Evolutionary conservation across 1,140 invertebrate genomes (phyloP).

Genomic region (Diorhabda sublineata): DNA sequence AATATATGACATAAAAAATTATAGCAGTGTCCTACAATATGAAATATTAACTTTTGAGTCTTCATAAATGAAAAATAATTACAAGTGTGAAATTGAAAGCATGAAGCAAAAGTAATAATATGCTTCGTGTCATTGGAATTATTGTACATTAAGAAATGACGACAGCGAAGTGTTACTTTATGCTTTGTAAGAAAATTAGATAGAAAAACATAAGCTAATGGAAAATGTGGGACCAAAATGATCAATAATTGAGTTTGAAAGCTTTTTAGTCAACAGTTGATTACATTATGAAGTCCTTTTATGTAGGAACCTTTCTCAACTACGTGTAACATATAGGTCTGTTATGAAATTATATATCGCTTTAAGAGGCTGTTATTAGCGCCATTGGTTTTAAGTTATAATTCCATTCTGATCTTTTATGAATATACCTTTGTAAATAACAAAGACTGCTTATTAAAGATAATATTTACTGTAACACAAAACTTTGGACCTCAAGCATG

Average conservation of each 20-base stretch:
- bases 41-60: no score
- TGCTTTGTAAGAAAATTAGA: conserved; percentile 1
- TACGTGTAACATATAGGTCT: not conserved
- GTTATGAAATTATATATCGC: conserved; percentile 1
- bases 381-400: not conserved
- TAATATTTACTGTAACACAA: no score
- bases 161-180: not conserved
- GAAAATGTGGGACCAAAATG: conserved; percentile 2
- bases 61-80: no score
- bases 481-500: no score
- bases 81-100: no score
- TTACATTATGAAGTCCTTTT: conserved; percentile 1
- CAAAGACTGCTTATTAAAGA: no score
- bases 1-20: no score
- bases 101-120: no score
- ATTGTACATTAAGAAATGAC: not conserved
- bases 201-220: conserved; percentile 2
- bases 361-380: not conserved
- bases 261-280: not conserved
- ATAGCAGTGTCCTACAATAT: no score
- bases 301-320: not conserved
- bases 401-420: no score
- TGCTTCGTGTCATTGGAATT: not conserved
- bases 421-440: no score
- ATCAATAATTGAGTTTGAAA: conserved; percentile 3